phyloP scores from a whole-genome alignment of 1,140 invertebrate genomes.

The Mycetomoellerius zeteki region DNA sequence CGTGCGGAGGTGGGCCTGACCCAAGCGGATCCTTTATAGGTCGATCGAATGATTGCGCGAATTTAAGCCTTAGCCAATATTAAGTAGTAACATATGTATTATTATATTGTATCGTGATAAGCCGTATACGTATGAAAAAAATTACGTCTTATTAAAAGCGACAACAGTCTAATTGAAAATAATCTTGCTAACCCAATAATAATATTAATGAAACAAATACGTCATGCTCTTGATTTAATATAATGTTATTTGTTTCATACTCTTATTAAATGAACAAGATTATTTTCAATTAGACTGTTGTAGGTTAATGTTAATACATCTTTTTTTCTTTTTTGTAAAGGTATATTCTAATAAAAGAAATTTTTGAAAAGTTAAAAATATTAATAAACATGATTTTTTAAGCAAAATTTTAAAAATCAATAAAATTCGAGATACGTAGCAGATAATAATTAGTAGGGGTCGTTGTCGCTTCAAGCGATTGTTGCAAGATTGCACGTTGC shows the following conservation, averaged over 20 bases:
- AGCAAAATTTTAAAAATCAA: neutral
- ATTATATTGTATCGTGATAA: neutral
- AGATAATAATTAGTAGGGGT: conserved; percentile 20
- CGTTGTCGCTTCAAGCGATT: neutral
- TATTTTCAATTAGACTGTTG: too few species aligned
- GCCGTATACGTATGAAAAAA: neutral
- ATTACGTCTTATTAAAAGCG: too few species aligned
- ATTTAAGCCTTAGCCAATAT: neutral
- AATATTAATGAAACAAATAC: too few species aligned
- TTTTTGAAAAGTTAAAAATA: neutral
- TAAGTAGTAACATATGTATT: neutral
- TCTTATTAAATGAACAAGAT: too few species aligned
- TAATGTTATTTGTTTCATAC: too few species aligned
- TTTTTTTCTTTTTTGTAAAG: too few species aligned
- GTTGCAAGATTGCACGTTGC: conserved; percentile 27
- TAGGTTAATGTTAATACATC: too few species aligned
- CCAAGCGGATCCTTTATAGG: conserved; percentile 47
- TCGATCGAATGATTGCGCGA: conserved; percentile 6
- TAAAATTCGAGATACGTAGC: neutral
- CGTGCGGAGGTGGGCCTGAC: conserved; percentile 22
- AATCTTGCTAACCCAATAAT: too few species aligned
- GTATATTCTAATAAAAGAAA: neutral
- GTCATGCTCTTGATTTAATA: too few species aligned
- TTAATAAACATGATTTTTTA: neutral
- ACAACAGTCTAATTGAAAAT: too few species aligned